These are phyloP conservation scores for Tortricodes alternella DNA, from an alignment of 2,888 invertebrate species.

Conservation along the genomic window DNA sequence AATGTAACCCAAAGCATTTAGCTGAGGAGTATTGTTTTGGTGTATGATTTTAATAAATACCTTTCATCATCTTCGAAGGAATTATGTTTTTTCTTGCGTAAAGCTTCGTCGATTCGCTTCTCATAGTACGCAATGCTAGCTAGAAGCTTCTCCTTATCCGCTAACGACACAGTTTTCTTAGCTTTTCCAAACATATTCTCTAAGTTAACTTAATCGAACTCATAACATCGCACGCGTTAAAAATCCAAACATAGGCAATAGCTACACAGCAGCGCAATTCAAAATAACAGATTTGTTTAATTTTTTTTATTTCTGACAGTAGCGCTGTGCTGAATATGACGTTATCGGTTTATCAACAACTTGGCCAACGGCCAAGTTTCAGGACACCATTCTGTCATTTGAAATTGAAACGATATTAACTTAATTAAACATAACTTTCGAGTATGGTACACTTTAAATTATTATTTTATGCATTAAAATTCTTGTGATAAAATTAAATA, in stretches of 20 bases:
- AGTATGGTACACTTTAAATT: no score
- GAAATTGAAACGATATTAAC: background rate
- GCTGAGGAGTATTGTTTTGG: no score
- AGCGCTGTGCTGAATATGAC: background rate
- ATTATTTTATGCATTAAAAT: background rate
- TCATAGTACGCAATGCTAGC: slow-evolving; percentile 57
- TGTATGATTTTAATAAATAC: slow-evolving; percentile 43
- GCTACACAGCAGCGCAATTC: background rate
- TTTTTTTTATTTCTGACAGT: slow-evolving; percentile 10
- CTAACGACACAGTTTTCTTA: slow-evolving; percentile 42
- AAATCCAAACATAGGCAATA: background rate
- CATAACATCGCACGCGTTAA: background rate
- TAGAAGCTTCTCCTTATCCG: slow-evolving; percentile 53
- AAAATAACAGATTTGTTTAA: slow-evolving; percentile 21
- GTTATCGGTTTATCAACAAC: slow-evolving; percentile 5
- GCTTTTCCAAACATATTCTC: slow-evolving; percentile 14
- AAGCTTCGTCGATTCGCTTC: slow-evolving; percentile 52
- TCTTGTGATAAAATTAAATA: background rate
- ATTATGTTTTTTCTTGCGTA: slow-evolving; percentile 30
- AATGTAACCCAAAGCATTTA: no score
- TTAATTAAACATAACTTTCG: background rate
- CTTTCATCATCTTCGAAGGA: slow-evolving; percentile 46
- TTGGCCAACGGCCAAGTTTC: slow-evolving; percentile 9
- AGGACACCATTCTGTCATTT: background rate
- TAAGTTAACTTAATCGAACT: background rate